phyloP scores from a whole-genome alignment of 1,140 invertebrate genomes.

The Drosophila guanche region DNA sequence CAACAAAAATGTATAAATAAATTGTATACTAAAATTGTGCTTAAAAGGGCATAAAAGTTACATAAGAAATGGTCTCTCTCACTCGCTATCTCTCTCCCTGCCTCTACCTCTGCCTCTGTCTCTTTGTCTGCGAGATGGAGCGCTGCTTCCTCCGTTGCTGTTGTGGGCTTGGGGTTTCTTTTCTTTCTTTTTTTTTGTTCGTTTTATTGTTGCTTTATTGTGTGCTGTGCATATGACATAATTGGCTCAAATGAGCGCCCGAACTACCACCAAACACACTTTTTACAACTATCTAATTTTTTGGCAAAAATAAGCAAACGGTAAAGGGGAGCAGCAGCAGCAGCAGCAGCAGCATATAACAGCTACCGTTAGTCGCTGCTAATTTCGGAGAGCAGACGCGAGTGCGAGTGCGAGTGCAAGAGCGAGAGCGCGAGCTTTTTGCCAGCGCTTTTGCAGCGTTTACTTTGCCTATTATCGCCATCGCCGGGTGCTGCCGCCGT shows the following conservation, averaged over 20 bases:
- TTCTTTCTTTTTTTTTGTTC: constrained; percentile 4
- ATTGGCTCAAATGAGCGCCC: constrained; percentile 45
- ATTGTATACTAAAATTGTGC: constrained; percentile 50
- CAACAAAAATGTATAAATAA: constrained; percentile 28
- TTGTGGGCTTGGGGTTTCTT: constrained; percentile 1
- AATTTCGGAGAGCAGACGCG: constrained; percentile 7
- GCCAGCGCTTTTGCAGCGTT: constrained; percentile 20
- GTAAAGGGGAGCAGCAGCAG: background rate
- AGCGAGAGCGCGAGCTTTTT: background rate
- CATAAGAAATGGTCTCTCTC: constrained; percentile 11
- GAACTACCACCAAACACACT: constrained; percentile 23
- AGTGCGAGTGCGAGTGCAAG: no score
- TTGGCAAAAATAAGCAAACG: constrained; percentile 9
- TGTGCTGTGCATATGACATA: constrained; percentile 54
- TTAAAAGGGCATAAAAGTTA: constrained; percentile 54
- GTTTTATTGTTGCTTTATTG: constrained; percentile 21
- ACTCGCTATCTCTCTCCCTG: background rate
- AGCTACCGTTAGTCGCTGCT: constrained; percentile 38
- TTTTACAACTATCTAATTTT: constrained; percentile 44
- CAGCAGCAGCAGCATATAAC: constrained; percentile 16
- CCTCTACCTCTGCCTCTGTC: no score
- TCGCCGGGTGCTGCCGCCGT: background rate
- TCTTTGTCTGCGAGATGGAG: constrained; percentile 7
- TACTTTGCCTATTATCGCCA: constrained; percentile 49
- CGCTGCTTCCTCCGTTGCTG: constrained; percentile 39